Evolutionary conservation across 2,113 vertebrate genomes (phyloP).

Genomic region (Monarcha castaneiventris): DNA sequence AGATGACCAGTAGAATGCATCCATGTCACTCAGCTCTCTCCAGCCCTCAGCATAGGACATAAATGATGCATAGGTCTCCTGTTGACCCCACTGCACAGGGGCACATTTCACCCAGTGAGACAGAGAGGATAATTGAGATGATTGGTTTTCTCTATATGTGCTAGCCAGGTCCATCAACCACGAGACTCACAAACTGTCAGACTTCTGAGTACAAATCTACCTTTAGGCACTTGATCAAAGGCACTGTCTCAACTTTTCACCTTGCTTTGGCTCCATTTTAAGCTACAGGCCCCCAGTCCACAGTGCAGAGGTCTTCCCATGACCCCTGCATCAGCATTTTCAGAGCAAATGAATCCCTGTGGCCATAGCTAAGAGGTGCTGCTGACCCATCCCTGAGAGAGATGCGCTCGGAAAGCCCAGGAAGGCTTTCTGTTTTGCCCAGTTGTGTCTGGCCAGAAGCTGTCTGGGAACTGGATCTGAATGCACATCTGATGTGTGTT

Average conservation of each 20-base stretch:
- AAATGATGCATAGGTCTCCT: background rate
- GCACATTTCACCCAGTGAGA: background rate
- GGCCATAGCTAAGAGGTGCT: slow-evolving; percentile 21
- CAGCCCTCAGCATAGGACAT: background rate
- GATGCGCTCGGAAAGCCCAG: background rate
- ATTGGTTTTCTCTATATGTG: background rate
- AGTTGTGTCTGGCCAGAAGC: background rate
- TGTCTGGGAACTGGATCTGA: background rate
- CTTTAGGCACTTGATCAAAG: background rate
- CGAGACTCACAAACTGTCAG: background rate
- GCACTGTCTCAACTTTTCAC: background rate
- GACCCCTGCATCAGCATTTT: slow-evolving; percentile 43
- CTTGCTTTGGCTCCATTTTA: background rate
- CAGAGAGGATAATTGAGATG: background rate
- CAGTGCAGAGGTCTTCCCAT: background rate
- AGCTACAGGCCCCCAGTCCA: background rate
- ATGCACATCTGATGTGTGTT: background rate
- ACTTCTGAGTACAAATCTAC: background rate
- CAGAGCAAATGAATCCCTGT: slow-evolving; percentile 28
- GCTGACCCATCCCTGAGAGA: background rate
- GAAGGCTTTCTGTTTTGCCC: background rate
- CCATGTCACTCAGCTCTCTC: background rate
- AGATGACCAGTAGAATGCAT: background rate
- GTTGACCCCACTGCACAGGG: background rate
- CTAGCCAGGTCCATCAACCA: background rate